phyloP scores from a whole-genome alignment of 2,888 invertebrate species.

The Thumatha senex region DNA sequence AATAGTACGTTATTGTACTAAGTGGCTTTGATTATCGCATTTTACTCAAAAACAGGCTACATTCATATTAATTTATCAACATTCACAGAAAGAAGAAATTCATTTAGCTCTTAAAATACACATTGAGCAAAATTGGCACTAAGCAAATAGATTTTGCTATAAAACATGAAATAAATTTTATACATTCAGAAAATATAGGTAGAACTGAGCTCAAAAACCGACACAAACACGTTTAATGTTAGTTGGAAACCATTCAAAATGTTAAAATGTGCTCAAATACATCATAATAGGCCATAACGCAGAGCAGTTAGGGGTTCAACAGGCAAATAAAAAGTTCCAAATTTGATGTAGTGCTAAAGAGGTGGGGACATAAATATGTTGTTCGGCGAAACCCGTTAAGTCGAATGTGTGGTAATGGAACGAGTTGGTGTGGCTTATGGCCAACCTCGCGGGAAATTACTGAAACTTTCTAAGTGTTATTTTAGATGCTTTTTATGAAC shows the following conservation, averaged over 20 bases:
- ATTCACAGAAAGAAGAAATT: too few species aligned
- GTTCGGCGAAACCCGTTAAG: conserved; percentile 29
- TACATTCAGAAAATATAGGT: conserved; percentile 3
- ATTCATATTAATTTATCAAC: too few species aligned
- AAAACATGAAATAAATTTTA: conserved; percentile 10
- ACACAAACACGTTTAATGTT: conserved; percentile 19
- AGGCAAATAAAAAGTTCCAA: conserved; percentile 66
- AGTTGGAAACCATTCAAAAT: conserved; percentile 45
- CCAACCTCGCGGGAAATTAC: conserved; percentile 17
- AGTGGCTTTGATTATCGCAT: too few species aligned
- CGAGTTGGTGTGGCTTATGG: conserved; percentile 13
- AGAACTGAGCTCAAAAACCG: conserved; percentile 26
- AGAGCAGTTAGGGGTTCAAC: conserved; percentile 62
- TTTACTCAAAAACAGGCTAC: too few species aligned
- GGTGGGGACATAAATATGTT: conserved; percentile 33
- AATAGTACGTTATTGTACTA: too few species aligned
- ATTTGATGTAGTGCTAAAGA: conserved; percentile 41
- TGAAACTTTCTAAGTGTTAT: conserved; percentile 15
- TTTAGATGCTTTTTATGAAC: conserved; percentile 14
- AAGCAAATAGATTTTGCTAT: background rate
- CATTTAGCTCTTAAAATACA: too few species aligned
- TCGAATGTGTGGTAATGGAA: conserved; percentile 30
- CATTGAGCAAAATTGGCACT: background rate
- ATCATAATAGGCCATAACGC: conserved; percentile 57
- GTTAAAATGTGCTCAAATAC: conserved; percentile 45